Base-by-base conservation (phyloP, 2,888 invertebrate genomes). In the Tenthredo mesomela region DNA sequence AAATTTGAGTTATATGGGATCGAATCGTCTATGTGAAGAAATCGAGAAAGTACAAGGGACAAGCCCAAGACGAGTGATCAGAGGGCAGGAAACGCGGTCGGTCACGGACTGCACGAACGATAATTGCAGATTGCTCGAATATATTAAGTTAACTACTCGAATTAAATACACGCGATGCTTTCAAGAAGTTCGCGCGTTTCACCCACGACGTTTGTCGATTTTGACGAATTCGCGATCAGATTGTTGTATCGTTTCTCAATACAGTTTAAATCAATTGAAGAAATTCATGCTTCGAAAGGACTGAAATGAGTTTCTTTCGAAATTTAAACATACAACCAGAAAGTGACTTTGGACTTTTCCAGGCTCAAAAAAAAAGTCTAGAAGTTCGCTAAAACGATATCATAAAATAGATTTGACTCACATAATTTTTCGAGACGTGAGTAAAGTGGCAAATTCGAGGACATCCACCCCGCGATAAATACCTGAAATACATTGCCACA, bases 111-210 rank as follows among this genome's bases (percentile, higher is more conserved):
- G 61, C 61, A 80, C 80, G 80, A 58, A 80, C 80, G 15, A 80
- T 80, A 80, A 80, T 58, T 80, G 61, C 61, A 80, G n/a, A 80
- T 80, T 80, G 40, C 61, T 40, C 80, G 80, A 80, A 61, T 80
- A 80, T 80, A 80, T 80, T 80, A 80, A 21, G 21, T 33, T 61
- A 80, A 80, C 58, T 10, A 61, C n/a, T 40, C 21, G 61, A 61
- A 61, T 80, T 61, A 61, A 80, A 80, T 33, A 80, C 80, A 80
- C 80, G 61, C 80, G 80, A 37, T 58, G 9, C 40, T 58, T 25
- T 37, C n/a, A 40, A 61, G n/a, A 80, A 37, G 40, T 58, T 61
- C 12, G 40, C 37, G n/a, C 61, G 37, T 40, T 40, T 61, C 29
- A 80, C 61, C 61, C 21, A 15, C 21, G n/a, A n/a, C 40, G 77